Percentiles rank a stretch among this genome's conserved stretches.
These are phyloP conservation scores for Myotis planiceps DNA, from an alignment of 2,797 vertebrate species.

Conservation along the genomic window DNA sequence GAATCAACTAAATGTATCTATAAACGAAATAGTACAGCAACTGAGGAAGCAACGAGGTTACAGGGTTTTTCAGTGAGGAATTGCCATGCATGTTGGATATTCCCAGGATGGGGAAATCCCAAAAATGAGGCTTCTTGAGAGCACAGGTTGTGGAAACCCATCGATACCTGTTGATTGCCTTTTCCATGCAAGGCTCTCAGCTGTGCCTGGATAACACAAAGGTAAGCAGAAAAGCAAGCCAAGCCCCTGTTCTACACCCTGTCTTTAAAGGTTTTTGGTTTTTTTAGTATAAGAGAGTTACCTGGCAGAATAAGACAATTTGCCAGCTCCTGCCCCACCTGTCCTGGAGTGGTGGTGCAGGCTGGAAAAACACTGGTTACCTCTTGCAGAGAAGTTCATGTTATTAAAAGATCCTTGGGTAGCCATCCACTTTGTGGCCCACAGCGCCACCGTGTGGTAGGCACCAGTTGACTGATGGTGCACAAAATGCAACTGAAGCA, in stretches of 20 bases:
- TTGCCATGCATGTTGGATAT: background rate
- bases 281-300: background rate
- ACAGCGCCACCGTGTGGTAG: constrained; percentile 33
- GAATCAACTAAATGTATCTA: background rate
- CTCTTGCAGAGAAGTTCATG: background rate
- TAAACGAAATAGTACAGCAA: background rate
- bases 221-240: background rate
- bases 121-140: background rate
- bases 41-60: background rate
- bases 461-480: too few relatives aligned
- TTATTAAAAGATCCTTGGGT: background rate
- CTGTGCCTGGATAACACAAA: background rate
- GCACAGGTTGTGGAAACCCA: background rate
- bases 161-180: background rate
- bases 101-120: background rate
- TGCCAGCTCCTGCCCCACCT: background rate
- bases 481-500: background rate
- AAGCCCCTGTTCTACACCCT: background rate
- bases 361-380: background rate
- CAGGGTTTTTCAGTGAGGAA: background rate
- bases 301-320: background rate
- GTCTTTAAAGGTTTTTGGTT: background rate
- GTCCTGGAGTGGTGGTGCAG: too few relatives aligned
- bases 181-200: background rate
- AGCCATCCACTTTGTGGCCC: background rate